Evolutionary conservation across 92 coral and sea anemone genomes (phyloP).

Genomic region (Phenganax subtilis): DNA sequence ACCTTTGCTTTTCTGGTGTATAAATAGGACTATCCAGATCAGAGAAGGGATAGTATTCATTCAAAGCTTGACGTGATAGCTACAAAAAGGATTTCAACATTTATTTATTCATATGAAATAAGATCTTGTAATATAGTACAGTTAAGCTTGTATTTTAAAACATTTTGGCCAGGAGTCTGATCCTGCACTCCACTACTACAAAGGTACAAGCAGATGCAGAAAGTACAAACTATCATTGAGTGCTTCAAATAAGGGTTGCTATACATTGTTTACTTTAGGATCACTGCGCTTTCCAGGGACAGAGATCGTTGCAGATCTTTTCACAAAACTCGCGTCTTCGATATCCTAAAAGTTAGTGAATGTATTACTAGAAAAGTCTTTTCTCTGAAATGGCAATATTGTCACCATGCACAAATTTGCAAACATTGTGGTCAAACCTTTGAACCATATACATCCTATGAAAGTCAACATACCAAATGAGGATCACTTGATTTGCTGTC

Average conservation of each 20-base stretch:
- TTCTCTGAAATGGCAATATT: too few species aligned
- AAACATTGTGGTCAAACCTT: not conserved
- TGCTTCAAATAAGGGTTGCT: too few species aligned
- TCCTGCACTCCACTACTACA: too few species aligned
- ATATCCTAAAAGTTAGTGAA: not conserved
- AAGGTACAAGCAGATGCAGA: not conserved
- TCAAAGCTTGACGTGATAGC: slow-evolving; percentile 55
- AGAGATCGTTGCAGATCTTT: slow-evolving; percentile 24
- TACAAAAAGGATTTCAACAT: slow-evolving; percentile 45
- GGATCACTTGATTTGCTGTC: not conserved
- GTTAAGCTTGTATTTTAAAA: too few species aligned
- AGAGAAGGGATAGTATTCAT: slow-evolving; percentile 69
- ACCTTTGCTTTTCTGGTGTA: slow-evolving; percentile 74
- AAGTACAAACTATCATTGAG: too few species aligned
- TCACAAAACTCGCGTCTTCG: slow-evolving; percentile 21
- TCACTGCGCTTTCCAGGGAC: slow-evolving; percentile 32
- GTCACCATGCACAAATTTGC: too few species aligned
- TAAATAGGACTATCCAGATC: slow-evolving; percentile 93
- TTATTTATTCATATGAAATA: not conserved
- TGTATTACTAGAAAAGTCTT: too few species aligned
- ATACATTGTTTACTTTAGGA: not conserved
- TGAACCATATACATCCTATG: not conserved
- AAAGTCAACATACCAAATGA: not conserved
- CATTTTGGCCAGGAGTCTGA: too few species aligned
- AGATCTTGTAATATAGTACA: not conserved